These are phyloP conservation scores for Cosmorhoe ocellata DNA, from an alignment of 2,888 invertebrate species.

Conservation along the genomic window DNA sequence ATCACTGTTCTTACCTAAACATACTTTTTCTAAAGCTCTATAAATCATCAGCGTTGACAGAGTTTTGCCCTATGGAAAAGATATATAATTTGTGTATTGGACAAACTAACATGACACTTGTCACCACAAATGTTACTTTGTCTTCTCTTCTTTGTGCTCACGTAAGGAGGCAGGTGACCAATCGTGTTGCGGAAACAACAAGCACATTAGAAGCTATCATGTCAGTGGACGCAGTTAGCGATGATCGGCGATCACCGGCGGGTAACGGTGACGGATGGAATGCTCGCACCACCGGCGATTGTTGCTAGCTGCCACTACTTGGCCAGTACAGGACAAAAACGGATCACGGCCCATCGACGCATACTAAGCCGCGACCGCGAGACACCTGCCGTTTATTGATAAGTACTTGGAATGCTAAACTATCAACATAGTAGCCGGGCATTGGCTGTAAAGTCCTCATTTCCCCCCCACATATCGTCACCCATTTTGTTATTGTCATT, in stretches of 20 bases:
- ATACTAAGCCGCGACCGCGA: conserved; percentile 55
- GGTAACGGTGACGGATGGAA: conserved; percentile 75
- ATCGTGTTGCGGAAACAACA: conserved; percentile 20
- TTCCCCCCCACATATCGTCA: no score
- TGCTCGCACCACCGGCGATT: conserved; percentile 64
- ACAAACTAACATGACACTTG: no score
- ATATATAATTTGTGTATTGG: no score
- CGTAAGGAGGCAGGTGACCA: no score
- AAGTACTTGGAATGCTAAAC: conserved; percentile 18
- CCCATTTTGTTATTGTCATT: no score
- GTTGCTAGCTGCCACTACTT: conserved; percentile 48
- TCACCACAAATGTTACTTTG: no score
- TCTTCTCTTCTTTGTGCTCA: no score
- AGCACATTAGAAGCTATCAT: conserved; percentile 32
- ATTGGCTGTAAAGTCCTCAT: neutral
- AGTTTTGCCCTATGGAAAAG: no score
- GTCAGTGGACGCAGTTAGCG: conserved; percentile 38
- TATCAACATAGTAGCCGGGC: neutral
- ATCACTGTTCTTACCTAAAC: no score
- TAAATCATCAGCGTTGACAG: no score
- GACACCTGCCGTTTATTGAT: conserved; percentile 51
- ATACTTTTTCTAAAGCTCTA: no score
- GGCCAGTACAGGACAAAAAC: conserved; percentile 56
- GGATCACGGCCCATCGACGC: conserved; percentile 56
- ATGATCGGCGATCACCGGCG: conserved; percentile 64